These are phyloP conservation scores for Calliopum simillimum DNA, from an alignment of 2,888 invertebrate species.

Conservation along the genomic window DNA sequence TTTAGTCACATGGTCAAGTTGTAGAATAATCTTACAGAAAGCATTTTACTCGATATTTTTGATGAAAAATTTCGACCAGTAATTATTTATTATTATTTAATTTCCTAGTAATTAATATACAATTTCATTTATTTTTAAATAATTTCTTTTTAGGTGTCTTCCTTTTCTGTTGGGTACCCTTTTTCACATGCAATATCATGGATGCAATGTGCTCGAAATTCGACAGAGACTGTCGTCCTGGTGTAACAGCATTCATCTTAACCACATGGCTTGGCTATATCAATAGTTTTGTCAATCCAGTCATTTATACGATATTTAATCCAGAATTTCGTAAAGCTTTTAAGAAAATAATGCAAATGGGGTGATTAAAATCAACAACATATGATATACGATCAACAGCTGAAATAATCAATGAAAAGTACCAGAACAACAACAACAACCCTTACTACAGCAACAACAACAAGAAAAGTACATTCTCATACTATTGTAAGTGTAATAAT, in stretches of 20 bases:
- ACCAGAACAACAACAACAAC: neutral
- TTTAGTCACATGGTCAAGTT: too few species aligned
- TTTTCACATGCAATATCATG: constrained; percentile 97
- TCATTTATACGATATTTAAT: constrained; percentile 96
- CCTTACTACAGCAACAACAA: too few species aligned
- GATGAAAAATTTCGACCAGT: too few species aligned
- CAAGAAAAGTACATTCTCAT: too few species aligned
- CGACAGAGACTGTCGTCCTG: constrained; percentile 81
- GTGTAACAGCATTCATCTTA: constrained; percentile 90
- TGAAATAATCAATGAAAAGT: constrained; percentile 8
- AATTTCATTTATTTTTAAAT: neutral
- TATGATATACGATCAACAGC: neutral
- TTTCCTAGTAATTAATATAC: too few species aligned
- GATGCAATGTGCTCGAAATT: constrained; percentile 95
- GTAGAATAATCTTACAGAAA: too few species aligned
- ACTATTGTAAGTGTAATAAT: neutral
- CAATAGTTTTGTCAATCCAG: constrained; percentile 93
- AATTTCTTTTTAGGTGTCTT: constrained; percentile 83
- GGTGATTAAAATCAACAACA: constrained; percentile 61
- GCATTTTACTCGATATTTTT: too few species aligned
- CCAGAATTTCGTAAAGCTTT: constrained; percentile 99
- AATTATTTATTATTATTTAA: too few species aligned
- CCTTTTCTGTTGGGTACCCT: constrained; percentile 98
- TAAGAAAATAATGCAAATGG: constrained; percentile 87
- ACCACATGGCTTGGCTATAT: constrained; percentile 99